A percentile compares a stretch with the other conserved stretches of the same genome.
phyloP scores from a whole-genome alignment of 1,140 invertebrate genomes.

The Antheraea pernyi region DNA sequence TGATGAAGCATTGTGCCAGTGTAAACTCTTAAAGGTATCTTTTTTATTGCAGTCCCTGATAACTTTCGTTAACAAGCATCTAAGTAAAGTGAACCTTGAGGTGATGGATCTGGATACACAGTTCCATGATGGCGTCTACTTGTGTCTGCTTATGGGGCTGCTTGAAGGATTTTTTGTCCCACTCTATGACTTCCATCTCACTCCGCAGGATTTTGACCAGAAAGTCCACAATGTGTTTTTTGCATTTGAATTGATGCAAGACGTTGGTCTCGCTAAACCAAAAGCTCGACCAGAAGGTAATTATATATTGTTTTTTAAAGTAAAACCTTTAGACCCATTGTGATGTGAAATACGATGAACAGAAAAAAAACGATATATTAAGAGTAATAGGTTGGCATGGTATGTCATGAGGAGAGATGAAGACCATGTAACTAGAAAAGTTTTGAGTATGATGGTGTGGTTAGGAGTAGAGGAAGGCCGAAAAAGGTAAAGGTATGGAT shows the following conservation, averaged over 20 bases:
- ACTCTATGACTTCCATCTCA: conserved; percentile 95
- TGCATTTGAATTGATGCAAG: conserved; percentile 98
- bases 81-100: conserved; percentile 98
- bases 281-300: conserved; percentile 97
- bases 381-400: too few species aligned
- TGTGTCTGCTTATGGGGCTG: conserved; percentile 96
- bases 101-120: conserved; percentile 96
- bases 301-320: too few species aligned
- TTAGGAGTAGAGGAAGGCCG: too few species aligned
- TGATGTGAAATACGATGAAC: too few species aligned
- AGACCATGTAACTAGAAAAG: too few species aligned
- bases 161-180: conserved; percentile 99
- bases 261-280: conserved; percentile 96
- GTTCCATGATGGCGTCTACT: conserved; percentile 98
- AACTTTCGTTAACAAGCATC: conserved; percentile 98
- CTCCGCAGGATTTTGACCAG: conserved; percentile 93
- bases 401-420: too few species aligned
- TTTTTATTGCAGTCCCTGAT: conserved; percentile 88
- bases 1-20: too few species aligned
- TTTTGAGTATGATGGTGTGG: too few species aligned
- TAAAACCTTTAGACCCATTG: too few species aligned
- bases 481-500: too few species aligned
- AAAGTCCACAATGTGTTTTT: conserved; percentile 98
- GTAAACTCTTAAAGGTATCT: background rate
- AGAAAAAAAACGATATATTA: too few species aligned